phyloP scores from a whole-genome alignment of 2,888 invertebrate species.

The Oeneis ivallda region DNA sequence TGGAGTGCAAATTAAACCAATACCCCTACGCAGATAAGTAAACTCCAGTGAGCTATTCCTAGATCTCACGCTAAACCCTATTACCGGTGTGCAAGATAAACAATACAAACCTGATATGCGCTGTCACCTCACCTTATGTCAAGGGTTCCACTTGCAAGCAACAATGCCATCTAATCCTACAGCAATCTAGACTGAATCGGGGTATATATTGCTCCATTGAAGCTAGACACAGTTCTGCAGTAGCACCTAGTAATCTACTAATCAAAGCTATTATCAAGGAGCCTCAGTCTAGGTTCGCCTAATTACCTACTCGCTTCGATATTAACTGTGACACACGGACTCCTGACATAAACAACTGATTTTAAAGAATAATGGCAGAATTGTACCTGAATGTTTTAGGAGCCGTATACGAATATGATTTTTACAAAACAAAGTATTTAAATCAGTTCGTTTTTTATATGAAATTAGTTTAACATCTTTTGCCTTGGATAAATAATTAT shows the following conservation, averaged over 20 bases:
- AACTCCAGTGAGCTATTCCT: not conserved
- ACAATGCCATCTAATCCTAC: not conserved
- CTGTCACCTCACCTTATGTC: not conserved
- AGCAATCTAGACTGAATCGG: not conserved
- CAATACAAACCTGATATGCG: not conserved
- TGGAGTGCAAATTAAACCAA: no score
- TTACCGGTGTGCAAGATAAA: not conserved
- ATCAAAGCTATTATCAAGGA: constrained; percentile 55
- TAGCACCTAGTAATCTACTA: constrained; percentile 39
- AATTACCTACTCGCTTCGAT: constrained; percentile 54
- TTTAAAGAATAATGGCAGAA: no score
- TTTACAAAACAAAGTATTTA: no score
- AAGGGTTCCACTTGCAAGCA: not conserved
- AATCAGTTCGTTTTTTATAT: no score
- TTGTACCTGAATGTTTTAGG: no score
- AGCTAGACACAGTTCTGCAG: constrained; percentile 24
- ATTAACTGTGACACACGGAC: constrained; percentile 38
- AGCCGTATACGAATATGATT: no score
- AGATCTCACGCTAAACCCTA: not conserved
- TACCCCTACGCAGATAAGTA: no score
- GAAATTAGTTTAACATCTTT: no score
- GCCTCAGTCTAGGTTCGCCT: constrained; percentile 64
- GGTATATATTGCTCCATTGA: constrained; percentile 2
- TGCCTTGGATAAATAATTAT: no score
- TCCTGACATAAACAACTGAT: not conserved